Base-by-base conservation (phyloP, 2,797 vertebrate species). In the Myripristis murdjan region DNA sequence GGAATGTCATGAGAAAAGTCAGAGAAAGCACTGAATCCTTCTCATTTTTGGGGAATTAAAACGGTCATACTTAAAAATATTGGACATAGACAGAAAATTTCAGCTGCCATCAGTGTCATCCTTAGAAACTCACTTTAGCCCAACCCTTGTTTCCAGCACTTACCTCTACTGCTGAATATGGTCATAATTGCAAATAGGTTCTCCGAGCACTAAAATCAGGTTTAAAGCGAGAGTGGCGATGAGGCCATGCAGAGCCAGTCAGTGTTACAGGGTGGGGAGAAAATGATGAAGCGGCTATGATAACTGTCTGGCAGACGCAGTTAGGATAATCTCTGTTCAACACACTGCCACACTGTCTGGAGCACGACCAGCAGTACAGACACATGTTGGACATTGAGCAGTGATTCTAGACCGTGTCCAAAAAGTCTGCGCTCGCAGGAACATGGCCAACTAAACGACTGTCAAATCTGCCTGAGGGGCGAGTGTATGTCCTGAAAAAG, bases 231-330 rank as follows among this genome's bases (percentile, higher is more conserved):
- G 37, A 9, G 23, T 47, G 57, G 24, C 1, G 5, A 57, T 28
- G 54, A 46, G 18, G 49, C 65, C 1, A 54, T 44, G 41, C 71
- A 65, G 47, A 59, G 52, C 76, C 63, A 10, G 20, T 55, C 63
- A 66, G 49, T 72, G 77, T 73, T 72, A 35, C 53, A 49, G 49
- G 65, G 41, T 31, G 24, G 53, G 51, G 73, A 48, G 74, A 75
- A 72, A 73, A 75, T 55, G 82, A 83, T 85, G 78, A 81, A 87
- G 77, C 69, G 51, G 73, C 77, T 53, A 62, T 64, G 78, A 87
- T 83, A 79, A 84, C 56, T 52, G 83, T 70, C 79, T 81, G 84
- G 67, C 73, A 68, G 72, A 71, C 61, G 43, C 67, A 63, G 63
- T 73, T 64, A 53, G 76, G 60, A 46, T 84, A 77, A 85, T 87